Base-by-base conservation (phyloP, 2,888 invertebrate genomes). In the Tetanocera ferruginea region DNA sequence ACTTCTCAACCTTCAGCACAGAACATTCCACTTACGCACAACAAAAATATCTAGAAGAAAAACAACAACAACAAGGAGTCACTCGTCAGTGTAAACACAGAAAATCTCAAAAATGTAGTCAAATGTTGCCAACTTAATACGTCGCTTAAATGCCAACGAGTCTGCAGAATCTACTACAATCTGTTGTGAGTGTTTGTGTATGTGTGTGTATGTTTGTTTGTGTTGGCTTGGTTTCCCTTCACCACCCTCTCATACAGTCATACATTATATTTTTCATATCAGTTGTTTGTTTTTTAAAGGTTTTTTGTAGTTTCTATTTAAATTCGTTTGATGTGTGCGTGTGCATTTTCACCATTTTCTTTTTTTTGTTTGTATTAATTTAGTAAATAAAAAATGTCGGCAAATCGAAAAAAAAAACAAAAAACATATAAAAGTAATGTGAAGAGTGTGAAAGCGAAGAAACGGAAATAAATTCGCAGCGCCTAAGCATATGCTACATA, bases 121-220 rank as follows among this genome's bases (percentile, higher is more conserved):
- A 60, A 72, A 72, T 43, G 60, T 34, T 55, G 72, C 60, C 72
- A 43, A 60, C 72, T 60, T 37, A 34, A 60, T 60, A 43, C 28
- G 72, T 71, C 55, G 71, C 55, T 34, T 37, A 71, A 55, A 55
- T 52, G 71, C 34, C 55, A 52, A 55, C 34, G 71, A 49, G 67
- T 49, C 28, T 49, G 67, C 23, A 19, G 55, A 55, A 60, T 60
- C 28, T 60, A 31, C 43, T 43, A 14, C 11, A 43, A 43, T 43
- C 2, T 43, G 11, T 37, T 37, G 6, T 6, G 37, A 37, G 43
- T 43, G 43, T 43, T 2, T 11, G 14, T 43, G 17, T 25, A 25
- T 49, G 6, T 62, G 49, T n/a, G 37, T 73, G 73, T 60, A 25
- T 49, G 6, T 62, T 23, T n/a, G 37, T 73, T 60, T 60, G 17